Evolutionary conservation across 2,888 invertebrate genomes (phyloP).

Genomic region (Taenaris catops): DNA sequence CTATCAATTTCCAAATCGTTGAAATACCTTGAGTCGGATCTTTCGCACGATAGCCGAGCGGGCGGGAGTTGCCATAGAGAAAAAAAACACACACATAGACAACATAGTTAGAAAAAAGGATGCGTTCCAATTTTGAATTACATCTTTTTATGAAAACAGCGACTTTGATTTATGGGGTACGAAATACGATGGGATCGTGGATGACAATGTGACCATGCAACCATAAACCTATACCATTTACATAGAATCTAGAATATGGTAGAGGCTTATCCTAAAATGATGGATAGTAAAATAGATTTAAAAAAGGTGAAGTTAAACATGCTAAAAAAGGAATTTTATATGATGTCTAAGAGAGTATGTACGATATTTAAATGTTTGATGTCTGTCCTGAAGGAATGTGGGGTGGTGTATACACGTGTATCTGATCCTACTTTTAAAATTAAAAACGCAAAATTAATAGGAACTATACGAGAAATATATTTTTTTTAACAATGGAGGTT

Average conservation of each 20-base stretch:
- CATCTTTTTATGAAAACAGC: conserved; percentile 23
- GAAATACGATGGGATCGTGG: conserved; percentile 38
- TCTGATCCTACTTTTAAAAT: no score
- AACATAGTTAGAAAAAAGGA: conserved; percentile 82
- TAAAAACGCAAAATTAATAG: no score
- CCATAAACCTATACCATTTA: conserved; percentile 20
- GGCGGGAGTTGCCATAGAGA: conserved; percentile 85
- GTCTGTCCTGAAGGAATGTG: no score
- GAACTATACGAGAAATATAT: no score
- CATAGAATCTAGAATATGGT: conserved; percentile 10
- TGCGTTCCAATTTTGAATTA: conserved; percentile 70
- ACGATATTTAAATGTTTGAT: not conserved
- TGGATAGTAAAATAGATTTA: conserved; percentile 18
- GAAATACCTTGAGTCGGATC: conserved; percentile 77
- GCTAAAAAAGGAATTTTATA: conserved; percentile 13
- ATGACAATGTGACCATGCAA: conserved; percentile 51
- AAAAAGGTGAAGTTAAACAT: conserved; percentile 19
- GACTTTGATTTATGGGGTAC: conserved; percentile 32
- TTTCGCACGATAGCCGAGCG: conserved; percentile 82
- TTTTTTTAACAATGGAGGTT: no score
- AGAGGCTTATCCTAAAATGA: conserved; percentile 19
- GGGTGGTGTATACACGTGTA: not conserved
- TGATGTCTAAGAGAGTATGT: no score
- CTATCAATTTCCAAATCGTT: conserved; percentile 27
- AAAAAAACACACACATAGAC: conserved; percentile 84